Base-by-base conservation (phyloP, 2,888 invertebrate species). In the Platycheirus albimanus region DNA sequence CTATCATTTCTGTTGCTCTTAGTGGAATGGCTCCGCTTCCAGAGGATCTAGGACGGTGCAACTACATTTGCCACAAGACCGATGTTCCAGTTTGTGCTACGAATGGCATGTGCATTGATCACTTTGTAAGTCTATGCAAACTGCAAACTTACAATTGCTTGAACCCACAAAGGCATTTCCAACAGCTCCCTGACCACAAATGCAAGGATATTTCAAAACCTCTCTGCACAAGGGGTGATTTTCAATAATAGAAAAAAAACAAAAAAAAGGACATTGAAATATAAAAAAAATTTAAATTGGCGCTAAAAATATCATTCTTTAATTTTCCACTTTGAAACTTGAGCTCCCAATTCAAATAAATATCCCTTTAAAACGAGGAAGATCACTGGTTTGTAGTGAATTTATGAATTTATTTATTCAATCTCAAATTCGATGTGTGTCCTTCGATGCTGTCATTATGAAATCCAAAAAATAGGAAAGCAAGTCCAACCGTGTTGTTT, bases 81-180 rank as follows among this genome's bases (percentile, higher is more conserved):
- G 38, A 41, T 67, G 20, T 71, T 47, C 88, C 89, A 0, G 86
- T 89, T 17, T 89, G 89, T 19, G 88, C 88, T 41, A 78, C 86
- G 11, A 89, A 89, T 56, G 87, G 88, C 8, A 49, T 87, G 33
- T 89, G 89, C 51, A 28, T 87, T 13, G 87, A 89, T 10, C 88
- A 88, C 70, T 89, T 89, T 36, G 84, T 89, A 84, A 89, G 89
- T 79, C 87, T 87, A 54, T 89, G 89, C 30, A 85, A 88, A 0
- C 79, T 89, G 86, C 88, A 89, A 54, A 87, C 88, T 11, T 89
- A 86, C 69, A 89, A 89, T 33, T 89, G 89, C 61, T 83, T 85
- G 24, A 88, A 89, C 70, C 87, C 88, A 6, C 84, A 86, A 6
- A 33, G 76, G 51, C 67, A 85, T 20, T 89, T 89, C 85, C 86